A percentile compares a stretch with the other conserved stretches of the same genome.
Evolutionary conservation across 2,888 invertebrate genomes (phyloP).

Genomic region (Conchocele bisecta): DNA sequence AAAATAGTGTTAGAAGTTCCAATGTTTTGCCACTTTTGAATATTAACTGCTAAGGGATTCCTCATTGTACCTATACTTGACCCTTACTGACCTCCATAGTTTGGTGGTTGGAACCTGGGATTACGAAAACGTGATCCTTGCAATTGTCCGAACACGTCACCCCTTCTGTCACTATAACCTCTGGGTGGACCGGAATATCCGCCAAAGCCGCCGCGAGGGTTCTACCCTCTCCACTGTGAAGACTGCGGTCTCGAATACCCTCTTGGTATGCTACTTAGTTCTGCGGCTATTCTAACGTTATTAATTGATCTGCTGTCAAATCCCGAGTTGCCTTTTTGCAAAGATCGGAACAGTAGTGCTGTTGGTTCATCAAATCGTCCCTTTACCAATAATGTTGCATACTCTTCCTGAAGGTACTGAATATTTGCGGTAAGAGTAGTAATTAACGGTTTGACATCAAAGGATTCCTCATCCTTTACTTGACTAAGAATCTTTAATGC

Average conservation of each 20-base stretch:
- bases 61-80: neutral
- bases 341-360: conserved; percentile 12
- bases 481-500: neutral
- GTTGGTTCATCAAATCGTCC: conserved; percentile 25
- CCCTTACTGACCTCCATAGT: neutral
- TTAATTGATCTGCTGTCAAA: conserved; percentile 8
- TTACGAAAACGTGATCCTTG: neutral
- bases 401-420: conserved; percentile 19
- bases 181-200: neutral
- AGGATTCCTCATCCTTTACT: neutral
- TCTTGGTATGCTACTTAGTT: conserved; percentile 11
- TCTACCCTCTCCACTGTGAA: neutral
- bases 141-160: neutral
- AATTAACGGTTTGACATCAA: neutral
- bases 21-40: conserved; percentile 6
- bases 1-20: neutral
- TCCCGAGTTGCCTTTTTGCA: conserved; percentile 20
- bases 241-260: neutral
- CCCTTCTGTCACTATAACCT: neutral
- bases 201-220: too few relatives aligned
- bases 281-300: conserved; percentile 28
- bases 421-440: conserved; percentile 4
- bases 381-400: conserved; percentile 31
- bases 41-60: neutral
- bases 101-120: neutral